Evolutionary conservation across 1,140 invertebrate species (phyloP), one percentile per base, ranked within the genome.

Genomic region (Lepidotrigona ventralis): DNA sequence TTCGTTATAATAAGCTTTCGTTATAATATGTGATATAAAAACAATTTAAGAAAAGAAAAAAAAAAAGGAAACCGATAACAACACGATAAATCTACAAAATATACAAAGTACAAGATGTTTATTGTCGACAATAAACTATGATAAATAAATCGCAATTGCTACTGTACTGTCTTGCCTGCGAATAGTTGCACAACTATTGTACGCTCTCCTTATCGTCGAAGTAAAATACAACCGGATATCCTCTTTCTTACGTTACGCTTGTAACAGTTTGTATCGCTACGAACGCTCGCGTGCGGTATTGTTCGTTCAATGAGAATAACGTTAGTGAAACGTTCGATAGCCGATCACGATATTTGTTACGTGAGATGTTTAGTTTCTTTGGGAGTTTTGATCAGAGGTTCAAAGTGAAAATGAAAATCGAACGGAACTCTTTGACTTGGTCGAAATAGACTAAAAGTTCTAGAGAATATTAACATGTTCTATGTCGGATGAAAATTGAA

Each of bases 121-220:
- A 86, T 90, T 91, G 90, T 90, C 88, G 87, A 90, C 89, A 88
- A 77, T 87, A 88, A 58, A 85, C 86, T 88, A 89, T 80, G 75
- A 87, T 79, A 90, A 86, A 90, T 83, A 90, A 87, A 82, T 79
- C 73, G 56, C 74, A 66, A 87, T n/a, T 77, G 19, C 56, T 74
- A 39, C 39, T 78, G 33, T 33, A 33, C 33, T n/a, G 26, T 84
- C 70, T 85, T 75, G 33, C 64, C 76, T 78, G 69, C 53, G 74
- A 77, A 51, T 64, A 79, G 9, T 90, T 81, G 77, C 79, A 86
- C 85, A 71, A 86, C 68, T 58, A 54, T 79, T 33, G n/a, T 84
- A 80, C 26, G 74, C 77, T 77, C 23, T 79, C 26, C 29, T 80
- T 77, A 82, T 26, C 54, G 14, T 60, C 26, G 23, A 70, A n/a